Conservation (phyloP, 2,113 vertebrate species). For the Hyaena hyaena region DNA sequence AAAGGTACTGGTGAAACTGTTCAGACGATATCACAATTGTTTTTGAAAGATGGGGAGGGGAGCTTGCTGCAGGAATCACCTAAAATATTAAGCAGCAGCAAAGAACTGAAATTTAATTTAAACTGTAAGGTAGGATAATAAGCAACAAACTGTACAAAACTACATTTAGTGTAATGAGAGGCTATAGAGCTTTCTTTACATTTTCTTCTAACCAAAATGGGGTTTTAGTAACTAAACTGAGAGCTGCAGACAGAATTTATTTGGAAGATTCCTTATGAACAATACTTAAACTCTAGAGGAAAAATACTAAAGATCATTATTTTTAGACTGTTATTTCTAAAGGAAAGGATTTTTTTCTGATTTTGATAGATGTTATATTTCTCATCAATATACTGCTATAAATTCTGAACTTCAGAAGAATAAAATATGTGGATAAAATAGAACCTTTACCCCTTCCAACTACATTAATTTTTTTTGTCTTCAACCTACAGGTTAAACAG, state of each 20-base stretch:
- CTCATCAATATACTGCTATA: neutral
- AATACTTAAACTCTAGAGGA: neutral
- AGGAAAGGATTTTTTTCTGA: neutral
- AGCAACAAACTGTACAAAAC: neutral
- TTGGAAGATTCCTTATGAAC: neutral
- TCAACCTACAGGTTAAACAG: neutral
- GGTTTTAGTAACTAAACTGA: conserved; percentile 36
- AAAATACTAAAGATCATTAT: neutral
- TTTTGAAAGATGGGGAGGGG: neutral
- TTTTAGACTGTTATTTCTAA: conserved; percentile 35
- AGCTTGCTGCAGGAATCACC: neutral
- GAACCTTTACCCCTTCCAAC: neutral
- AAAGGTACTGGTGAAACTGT: conserved; percentile 37
- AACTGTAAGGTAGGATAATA: neutral
- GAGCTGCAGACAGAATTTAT: neutral
- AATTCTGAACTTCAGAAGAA: conserved; percentile 54
- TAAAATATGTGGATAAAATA: conserved; percentile 1
- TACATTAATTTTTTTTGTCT: conserved; percentile 9
- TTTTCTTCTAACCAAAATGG: neutral
- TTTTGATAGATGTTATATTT: neutral
- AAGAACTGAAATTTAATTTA: conserved; percentile 35
- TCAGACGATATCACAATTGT: conserved; percentile 47
- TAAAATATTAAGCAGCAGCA: neutral
- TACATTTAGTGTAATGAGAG: neutral
- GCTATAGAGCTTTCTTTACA: neutral